Base-by-base conservation (phyloP, 2,113 vertebrate species). In the Sapayoa aenigma region DNA sequence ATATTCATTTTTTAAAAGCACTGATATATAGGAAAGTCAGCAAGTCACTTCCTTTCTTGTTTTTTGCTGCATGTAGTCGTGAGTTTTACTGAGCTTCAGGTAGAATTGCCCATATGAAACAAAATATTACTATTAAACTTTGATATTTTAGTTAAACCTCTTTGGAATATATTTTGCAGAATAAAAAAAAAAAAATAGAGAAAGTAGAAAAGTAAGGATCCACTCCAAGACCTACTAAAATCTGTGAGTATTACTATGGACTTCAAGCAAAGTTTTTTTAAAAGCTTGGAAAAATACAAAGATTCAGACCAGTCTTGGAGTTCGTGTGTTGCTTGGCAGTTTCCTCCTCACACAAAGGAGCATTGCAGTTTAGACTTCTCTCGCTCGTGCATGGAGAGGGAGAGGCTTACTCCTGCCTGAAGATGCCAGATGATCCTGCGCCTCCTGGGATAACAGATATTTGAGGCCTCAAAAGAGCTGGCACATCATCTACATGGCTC, bases 1-100 rank as follows among this genome's bases (percentile, higher is more conserved):
- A 83, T 94, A 76, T 44, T 92, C 22, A 4, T 58, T 83, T 94
- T 90, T 90, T 90, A 53, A 9, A 94, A 68, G 67, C 14, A 77
- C 24, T 27, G 8, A 81, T 89, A 79, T 3, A 3, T 91, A 86
- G 16, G n/a, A 47, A 85, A 84, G 25, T 44, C 69, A 80, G 63
- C 11, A 49, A 81, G 74, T 71, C 56, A 33, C 41, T 87, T 93
- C 46, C 23, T 84, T 67, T 80, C 52, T 55, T 4, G 1, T 94
- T 92, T 59, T 80, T 69, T 53, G 37, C n/a, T 89, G 41, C 35
- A 81, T 83, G 24, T 30, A 63, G 17, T 22, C 74, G 95, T 49
- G 44, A 59, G 66, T 71, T 93, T 87, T 77, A 90, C 37, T 10
- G 9, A 90, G 72, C n/a, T 81, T 44, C 65, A 87, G 71, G 52